These are phyloP conservation scores for Pipistrellus pipistrellus DNA, from an alignment of 2,797 vertebrate genomes.

Conservation along the genomic window DNA sequence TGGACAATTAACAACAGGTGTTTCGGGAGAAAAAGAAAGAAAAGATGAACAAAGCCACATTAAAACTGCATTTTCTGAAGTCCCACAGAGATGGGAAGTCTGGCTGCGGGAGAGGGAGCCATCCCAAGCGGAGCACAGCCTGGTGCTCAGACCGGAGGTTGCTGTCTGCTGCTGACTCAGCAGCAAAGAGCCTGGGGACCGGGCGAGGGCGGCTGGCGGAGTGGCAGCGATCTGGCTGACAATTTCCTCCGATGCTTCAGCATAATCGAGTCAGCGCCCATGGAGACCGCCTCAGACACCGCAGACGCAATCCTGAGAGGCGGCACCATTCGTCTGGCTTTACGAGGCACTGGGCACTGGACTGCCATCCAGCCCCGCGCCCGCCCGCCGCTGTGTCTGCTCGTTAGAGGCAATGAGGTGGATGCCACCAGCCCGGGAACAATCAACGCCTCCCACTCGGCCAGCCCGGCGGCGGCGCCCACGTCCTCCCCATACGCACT, in stretches of 20 bases:
- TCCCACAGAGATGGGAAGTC: not conserved
- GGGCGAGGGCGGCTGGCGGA: not conserved
- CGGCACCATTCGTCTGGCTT: conserved; percentile 55
- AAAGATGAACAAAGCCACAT: not conserved
- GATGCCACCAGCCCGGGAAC: conserved; percentile 40
- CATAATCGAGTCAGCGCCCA: conserved; percentile 71
- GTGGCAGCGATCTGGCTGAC: not conserved
- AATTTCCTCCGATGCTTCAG: conserved; percentile 74
- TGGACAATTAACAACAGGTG: not conserved
- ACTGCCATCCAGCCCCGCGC: conserved; percentile 57
- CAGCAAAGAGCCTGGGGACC: not conserved
- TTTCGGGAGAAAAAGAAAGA: not conserved
- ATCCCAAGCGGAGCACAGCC: not conserved
- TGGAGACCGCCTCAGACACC: conserved; percentile 75
- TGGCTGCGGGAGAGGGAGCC: not conserved
- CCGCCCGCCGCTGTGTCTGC: not conserved
- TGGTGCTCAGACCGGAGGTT: not conserved
- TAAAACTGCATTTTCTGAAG: not conserved
- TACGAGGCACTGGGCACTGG: not conserved
- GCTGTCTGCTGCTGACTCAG: conserved; percentile 8
- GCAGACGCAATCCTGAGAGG: not conserved
- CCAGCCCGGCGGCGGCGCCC: not conserved
- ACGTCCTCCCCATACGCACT: not conserved
- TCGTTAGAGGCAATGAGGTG: conserved; percentile 54
- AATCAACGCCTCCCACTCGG: conserved; percentile 73